Evolutionary conservation across 2,888 invertebrate genomes (phyloP).

Genomic region (Acronicta psi): DNA sequence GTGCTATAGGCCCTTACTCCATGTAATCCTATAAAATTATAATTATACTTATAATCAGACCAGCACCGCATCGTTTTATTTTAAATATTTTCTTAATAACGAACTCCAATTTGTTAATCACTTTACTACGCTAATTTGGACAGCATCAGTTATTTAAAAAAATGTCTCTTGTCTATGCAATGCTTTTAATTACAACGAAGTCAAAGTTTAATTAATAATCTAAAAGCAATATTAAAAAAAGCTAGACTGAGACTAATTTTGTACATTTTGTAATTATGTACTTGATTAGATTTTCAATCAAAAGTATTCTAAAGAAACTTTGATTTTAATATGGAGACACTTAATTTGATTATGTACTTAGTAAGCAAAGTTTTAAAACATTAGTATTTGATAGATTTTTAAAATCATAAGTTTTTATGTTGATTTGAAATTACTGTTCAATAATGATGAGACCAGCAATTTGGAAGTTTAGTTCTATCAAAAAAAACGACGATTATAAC

Average conservation of each 20-base stretch:
- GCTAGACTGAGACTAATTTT: conserved; percentile 12
- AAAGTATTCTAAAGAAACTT: conserved; percentile 16
- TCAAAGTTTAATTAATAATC: conserved; percentile 21
- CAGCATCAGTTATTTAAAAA: not conserved
- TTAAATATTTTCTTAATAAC: not conserved
- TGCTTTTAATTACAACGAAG: conserved; percentile 4
- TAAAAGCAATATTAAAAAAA: conserved; percentile 19
- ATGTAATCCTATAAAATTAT: no score
- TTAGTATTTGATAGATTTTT: no score
- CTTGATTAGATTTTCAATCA: conserved; percentile 28
- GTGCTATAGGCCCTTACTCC: no score
- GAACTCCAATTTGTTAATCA: not conserved
- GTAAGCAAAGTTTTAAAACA: no score
- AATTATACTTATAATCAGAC: no score
- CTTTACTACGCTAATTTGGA: not conserved
- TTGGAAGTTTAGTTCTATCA: no score
- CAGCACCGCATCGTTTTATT: no score
- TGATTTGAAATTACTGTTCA: no score
- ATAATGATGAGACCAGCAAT: no score
- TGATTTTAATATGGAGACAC: not conserved
- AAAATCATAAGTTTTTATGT: no score
- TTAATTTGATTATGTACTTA: not conserved
- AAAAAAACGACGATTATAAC: no score
- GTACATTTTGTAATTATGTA: conserved; percentile 21
- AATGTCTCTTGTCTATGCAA: conserved; percentile 6